Conservation (phyloP, 2,888 invertebrate genomes). For the Drosophila birchii region DNA sequence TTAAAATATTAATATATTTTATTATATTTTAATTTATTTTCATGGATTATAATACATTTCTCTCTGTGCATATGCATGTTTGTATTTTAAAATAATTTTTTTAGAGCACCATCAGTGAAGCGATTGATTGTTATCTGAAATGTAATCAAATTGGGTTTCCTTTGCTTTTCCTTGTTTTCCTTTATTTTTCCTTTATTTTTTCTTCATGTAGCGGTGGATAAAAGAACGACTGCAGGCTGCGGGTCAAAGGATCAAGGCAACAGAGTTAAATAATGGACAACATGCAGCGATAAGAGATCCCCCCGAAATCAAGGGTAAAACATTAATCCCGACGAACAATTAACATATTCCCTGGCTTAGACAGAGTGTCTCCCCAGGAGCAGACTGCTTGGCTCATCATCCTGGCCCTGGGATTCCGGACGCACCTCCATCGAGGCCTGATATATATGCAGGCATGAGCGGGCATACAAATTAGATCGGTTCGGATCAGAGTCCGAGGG, state of each 20-base stretch:
- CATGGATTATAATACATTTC: neutral
- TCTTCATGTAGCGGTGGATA: slow-evolving; percentile 53
- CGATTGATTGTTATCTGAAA: slow-evolving; percentile 78
- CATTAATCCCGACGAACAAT: slow-evolving; percentile 51
- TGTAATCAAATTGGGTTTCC: slow-evolving; percentile 78
- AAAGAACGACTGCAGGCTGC: slow-evolving; percentile 64
- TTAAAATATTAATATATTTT: no score
- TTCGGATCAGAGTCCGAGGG: slow-evolving; percentile 17
- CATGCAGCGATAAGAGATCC: slow-evolving; percentile 68
- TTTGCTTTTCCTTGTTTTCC: slow-evolving; percentile 35
- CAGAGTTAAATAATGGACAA: slow-evolving; percentile 70
- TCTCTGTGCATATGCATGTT: slow-evolving; percentile 17
- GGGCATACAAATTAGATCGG: slow-evolving; percentile 77
- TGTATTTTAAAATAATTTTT: slow-evolving; percentile 6
- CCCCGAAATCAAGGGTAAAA: slow-evolving; percentile 1
- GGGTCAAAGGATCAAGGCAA: slow-evolving; percentile 61
- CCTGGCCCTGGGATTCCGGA: slow-evolving; percentile 64
- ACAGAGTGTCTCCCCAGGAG: slow-evolving; percentile 69
- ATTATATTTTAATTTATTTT: no score
- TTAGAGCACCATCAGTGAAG: slow-evolving; percentile 44
- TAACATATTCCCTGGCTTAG: slow-evolving; percentile 75
- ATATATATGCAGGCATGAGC: slow-evolving; percentile 76
- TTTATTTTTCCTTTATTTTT: slow-evolving; percentile 1
- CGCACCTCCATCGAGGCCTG: slow-evolving; percentile 57
- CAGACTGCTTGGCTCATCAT: slow-evolving; percentile 70